These are phyloP conservation scores for Steinernema hermaphroditum DNA, from an alignment of 2,888 invertebrate species.

Conservation along the genomic window DNA sequence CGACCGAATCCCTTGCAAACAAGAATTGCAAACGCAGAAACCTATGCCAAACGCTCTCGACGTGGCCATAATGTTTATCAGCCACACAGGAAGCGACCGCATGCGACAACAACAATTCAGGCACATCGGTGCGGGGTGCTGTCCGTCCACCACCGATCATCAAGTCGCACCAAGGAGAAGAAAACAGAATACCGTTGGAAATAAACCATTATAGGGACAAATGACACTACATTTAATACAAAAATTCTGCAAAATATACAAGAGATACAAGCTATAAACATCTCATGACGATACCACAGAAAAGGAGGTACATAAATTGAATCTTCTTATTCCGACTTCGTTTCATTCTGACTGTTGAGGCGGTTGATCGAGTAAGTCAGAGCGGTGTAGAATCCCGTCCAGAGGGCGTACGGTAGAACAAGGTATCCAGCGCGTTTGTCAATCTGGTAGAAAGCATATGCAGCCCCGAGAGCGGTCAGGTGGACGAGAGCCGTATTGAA, in stretches of 20 bases:
- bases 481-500: constrained; percentile 51
- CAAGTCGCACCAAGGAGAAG: no score
- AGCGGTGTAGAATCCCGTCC: constrained; percentile 57
- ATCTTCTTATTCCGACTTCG: constrained; percentile 46
- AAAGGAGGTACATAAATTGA: background rate
- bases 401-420: constrained; percentile 53
- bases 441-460: constrained; percentile 59
- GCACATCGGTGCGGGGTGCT: no score
- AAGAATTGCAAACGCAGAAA: no score
- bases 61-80: no score
- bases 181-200: no score
- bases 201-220: no score
- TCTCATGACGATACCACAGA: background rate
- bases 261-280: background rate
- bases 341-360: constrained; percentile 43
- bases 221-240: background rate
- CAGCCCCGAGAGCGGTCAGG: constrained; percentile 52
- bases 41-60: no score
- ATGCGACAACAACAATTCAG: no score
- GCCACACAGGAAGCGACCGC: no score
- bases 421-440: constrained; percentile 56
- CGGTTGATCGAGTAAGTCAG: constrained; percentile 50
- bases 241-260: background rate
- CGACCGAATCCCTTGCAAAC: no score
- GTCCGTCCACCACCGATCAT: no score